A percentile compares a stretch with the other conserved stretches of the same genome.
Evolutionary conservation across 2,888 invertebrate genomes (phyloP).

Genomic region (Pristionchus japonicus): DNA sequence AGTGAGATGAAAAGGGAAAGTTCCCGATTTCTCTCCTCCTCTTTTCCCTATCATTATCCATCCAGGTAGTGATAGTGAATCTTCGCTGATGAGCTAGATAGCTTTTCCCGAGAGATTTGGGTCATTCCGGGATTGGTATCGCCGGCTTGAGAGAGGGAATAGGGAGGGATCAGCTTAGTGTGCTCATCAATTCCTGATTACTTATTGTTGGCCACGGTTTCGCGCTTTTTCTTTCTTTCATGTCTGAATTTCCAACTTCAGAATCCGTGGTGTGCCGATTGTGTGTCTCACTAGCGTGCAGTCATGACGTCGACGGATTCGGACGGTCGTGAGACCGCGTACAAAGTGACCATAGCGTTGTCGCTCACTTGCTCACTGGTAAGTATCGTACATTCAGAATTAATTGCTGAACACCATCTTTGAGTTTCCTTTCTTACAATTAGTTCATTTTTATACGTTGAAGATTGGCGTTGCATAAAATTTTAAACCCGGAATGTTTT

Average conservation of each 20-base stretch:
- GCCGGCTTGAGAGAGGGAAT: not conserved
- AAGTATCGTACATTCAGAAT: not conserved
- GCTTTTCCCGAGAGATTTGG: slow-evolving; percentile 39
- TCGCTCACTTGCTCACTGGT: slow-evolving; percentile 37
- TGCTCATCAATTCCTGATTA: not conserved
- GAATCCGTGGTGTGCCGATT: not conserved
- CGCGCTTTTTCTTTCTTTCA: not conserved
- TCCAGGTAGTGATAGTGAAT: slow-evolving; percentile 22
- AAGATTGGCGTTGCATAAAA: too few relatives aligned
- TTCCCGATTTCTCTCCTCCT: slow-evolving; percentile 23
- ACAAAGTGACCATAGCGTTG: slow-evolving; percentile 16
- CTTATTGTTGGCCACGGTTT: slow-evolving; percentile 10
- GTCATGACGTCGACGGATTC: slow-evolving; percentile 26
- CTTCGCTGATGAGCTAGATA: slow-evolving; percentile 35
- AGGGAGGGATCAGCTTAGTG: slow-evolving; percentile 27
- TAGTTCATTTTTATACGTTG: too few relatives aligned
- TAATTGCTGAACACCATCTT: not conserved
- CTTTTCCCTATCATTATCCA: not conserved
- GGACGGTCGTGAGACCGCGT: slow-evolving; percentile 39
- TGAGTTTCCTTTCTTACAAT: too few relatives aligned
- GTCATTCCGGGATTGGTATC: slow-evolving; percentile 24
- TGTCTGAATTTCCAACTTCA: not conserved
- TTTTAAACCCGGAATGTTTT: too few relatives aligned
- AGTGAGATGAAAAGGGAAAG: slow-evolving; percentile 37
- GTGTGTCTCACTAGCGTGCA: not conserved